Percentiles rank a stretch among this genome's conserved stretches.
Conservation (phyloP, 2,113 vertebrate genomes). For the Ascaphus truei region DNA sequence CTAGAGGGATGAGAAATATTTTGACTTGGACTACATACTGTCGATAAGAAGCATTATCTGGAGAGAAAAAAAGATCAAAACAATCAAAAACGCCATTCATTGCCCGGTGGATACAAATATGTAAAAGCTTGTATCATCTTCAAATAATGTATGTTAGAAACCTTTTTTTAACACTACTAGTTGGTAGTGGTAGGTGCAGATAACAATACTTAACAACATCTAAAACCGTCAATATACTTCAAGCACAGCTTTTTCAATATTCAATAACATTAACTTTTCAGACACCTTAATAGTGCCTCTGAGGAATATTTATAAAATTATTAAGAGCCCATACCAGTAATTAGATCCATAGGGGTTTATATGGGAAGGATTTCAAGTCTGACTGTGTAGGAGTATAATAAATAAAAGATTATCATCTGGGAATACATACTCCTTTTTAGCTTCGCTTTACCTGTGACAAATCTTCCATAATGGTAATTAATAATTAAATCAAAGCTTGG, state of each 20-base stretch:
- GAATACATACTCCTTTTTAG: background rate
- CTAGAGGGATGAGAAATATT: too few relatives aligned
- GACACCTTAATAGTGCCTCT: background rate
- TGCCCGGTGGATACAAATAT: too few relatives aligned
- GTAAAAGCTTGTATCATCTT: too few relatives aligned
- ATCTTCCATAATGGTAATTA: background rate
- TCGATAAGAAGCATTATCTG: too few relatives aligned
- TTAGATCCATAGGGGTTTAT: background rate
- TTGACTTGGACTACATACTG: too few relatives aligned
- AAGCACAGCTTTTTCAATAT: background rate
- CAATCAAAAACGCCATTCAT: too few relatives aligned
- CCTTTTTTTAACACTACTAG: too few relatives aligned
- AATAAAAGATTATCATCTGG: background rate
- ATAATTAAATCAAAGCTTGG: conserved; percentile 12
- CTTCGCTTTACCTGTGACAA: background rate
- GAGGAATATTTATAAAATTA: conserved; percentile 16
- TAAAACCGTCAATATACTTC: too few relatives aligned
- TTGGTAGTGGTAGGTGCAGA: too few relatives aligned
- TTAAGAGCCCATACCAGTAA: background rate
- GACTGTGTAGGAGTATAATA: background rate
- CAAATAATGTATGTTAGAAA: too few relatives aligned
- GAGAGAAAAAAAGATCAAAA: too few relatives aligned
- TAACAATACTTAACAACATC: too few relatives aligned
- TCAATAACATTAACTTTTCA: background rate
- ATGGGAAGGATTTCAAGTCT: background rate